phyloP scores from a whole-genome alignment of 2,113 vertebrate genomes.

The Pseudopodoces humilis region DNA sequence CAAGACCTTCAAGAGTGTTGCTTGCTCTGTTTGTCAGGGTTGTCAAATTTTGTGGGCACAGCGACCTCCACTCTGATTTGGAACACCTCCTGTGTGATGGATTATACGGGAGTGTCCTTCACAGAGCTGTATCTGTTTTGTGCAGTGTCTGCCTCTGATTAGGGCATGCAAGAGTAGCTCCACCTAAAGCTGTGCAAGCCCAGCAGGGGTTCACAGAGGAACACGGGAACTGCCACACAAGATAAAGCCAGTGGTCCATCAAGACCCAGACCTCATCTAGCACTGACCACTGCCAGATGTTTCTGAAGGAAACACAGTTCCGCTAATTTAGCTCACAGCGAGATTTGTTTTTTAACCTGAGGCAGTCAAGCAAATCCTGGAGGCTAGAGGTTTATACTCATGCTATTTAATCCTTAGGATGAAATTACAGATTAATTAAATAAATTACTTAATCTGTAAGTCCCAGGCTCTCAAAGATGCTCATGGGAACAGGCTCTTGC shows the following conservation, averaged over 20 bases:
- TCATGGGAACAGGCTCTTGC: background rate
- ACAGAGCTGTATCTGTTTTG: background rate
- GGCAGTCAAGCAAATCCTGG: background rate
- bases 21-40: background rate
- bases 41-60: background rate
- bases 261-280: background rate
- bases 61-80: background rate
- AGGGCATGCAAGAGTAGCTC: slow-evolving; percentile 19
- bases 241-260: slow-evolving; percentile 40
- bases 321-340: background rate
- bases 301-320: background rate
- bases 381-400: background rate
- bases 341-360: background rate
- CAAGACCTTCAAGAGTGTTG: background rate
- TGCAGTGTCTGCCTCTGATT: slow-evolving; percentile 49
- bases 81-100: background rate
- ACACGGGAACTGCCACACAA: background rate
- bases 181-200: slow-evolving; percentile 1
- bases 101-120: slow-evolving; percentile 10
- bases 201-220: background rate
- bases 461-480: background rate
- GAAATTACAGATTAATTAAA: background rate
- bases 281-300: slow-evolving; percentile 24
- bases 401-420: background rate
- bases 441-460: background rate